These are phyloP conservation scores for Oenanthe melanoleuca DNA, from an alignment of 2,113 vertebrate genomes.

Conservation along the genomic window DNA sequence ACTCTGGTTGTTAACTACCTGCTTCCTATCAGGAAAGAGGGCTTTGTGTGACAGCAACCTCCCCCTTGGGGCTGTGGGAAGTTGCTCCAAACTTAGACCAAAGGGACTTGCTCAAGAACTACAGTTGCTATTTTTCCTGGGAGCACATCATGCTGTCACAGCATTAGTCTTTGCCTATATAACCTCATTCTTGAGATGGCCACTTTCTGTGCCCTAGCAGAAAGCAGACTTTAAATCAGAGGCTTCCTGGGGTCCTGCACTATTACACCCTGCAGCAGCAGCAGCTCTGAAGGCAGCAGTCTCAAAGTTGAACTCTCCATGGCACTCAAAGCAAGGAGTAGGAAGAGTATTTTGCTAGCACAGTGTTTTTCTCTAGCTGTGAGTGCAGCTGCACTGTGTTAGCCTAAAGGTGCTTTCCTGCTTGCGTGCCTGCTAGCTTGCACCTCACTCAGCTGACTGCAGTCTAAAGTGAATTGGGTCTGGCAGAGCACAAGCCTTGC, in stretches of 20 bases:
- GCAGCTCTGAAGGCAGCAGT: neutral
- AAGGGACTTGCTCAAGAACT: neutral
- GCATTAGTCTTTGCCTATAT: accelerated
- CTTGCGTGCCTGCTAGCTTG: neutral
- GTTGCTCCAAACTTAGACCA: neutral
- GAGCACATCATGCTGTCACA: neutral
- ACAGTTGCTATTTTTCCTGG: neutral
- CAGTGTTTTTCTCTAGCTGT: neutral
- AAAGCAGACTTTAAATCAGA: neutral
- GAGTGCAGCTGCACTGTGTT: neutral
- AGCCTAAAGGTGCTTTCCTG: neutral
- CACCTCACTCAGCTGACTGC: neutral
- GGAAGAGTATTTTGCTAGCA: neutral
- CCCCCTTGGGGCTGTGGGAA: neutral
- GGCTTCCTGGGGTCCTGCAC: neutral
- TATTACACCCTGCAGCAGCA: neutral
- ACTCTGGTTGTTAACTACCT: neutral
- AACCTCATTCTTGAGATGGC: neutral
- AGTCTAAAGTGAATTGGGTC: neutral
- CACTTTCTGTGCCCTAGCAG: neutral
- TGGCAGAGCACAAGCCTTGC: neutral
- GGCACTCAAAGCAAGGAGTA: neutral
- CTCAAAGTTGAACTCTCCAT: neutral
- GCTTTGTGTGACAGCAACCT: neutral
- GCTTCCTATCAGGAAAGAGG: neutral